Evolutionary conservation across 1,140 invertebrate species (phyloP), one percentile per base, ranked within the genome.

Genomic region (Rhyzopertha dominica): DNA sequence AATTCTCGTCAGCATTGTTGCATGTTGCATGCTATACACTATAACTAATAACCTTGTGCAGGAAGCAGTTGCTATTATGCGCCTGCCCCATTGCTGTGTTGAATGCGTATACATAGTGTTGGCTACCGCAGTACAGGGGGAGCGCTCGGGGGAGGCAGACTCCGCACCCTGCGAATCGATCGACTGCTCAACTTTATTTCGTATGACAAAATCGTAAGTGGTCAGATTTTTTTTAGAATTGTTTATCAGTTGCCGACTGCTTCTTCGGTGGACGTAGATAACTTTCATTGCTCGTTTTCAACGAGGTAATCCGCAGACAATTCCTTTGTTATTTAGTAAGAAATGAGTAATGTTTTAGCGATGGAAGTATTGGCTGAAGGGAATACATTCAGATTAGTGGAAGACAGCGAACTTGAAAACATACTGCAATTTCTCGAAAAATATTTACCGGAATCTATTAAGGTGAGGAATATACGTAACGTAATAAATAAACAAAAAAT

Each of bases 381-480:
- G 65, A 84, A 79, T 74, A 84, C 87, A 73, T 89, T 89, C 76
- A 82, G 82, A 79, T 79, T 87, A 74, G 78, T 85, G 61, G 72
- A 78, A 71, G 80, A 85, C 76, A 80, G 84, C 62, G 84, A 87
- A 74, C 77, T 87, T 69, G 80, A 83, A 62, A 77, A 78, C 66
- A 79, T 87, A 59, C 76, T 85, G 68, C 79, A 85, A 65, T 75
- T 80, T 65, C 75, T 88, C 58, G 78, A 77, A 59, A 74, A 76
- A 69, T 83, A 81, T 75, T 75, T 87, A 69, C 85, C 85, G 56
- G 81, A 87, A 70, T 86, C 85, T 58, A 74, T 89, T 53, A 89
- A 89, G 80, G 85, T 85, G 69, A 65, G 61, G 5, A 19, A 14
- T 28, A 35, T n/a, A n/a, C n/a, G n/a, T n/a, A n/a, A n/a, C n/a